Conservation (phyloP, 2,888 invertebrate genomes). For the Tinea trinotella region DNA sequence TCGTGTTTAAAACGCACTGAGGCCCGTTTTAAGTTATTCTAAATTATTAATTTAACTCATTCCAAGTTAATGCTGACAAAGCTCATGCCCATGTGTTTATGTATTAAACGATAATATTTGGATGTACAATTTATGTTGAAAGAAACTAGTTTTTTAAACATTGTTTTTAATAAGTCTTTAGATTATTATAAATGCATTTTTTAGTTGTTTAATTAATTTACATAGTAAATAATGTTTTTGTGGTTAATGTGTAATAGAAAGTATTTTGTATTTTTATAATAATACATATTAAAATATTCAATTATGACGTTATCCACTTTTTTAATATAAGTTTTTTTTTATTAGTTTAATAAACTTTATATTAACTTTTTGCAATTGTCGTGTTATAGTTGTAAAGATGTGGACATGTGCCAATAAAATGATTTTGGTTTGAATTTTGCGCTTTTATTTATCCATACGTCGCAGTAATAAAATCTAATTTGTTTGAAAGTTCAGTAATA, state of each 20-base stretch:
- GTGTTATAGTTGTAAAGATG: neutral
- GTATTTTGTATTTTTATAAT: slow-evolving; percentile 6
- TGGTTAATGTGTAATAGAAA: neutral
- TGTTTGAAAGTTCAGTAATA: too few species aligned
- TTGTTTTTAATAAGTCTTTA: too few species aligned
- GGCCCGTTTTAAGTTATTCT: too few species aligned
- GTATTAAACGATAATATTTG: too few species aligned
- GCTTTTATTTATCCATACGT: neutral
- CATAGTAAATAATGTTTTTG: slow-evolving; percentile 40
- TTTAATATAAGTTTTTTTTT: neutral
- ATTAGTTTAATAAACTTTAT: slow-evolving; percentile 6
- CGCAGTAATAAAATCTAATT: too few species aligned
- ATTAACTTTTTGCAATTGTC: neutral
- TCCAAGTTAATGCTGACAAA: too few species aligned
- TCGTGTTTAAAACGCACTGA: too few species aligned
- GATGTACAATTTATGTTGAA: too few species aligned
- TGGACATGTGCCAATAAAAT: slow-evolving; percentile 59
- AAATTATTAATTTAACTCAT: too few species aligned
- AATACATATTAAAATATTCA: neutral
- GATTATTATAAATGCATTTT: slow-evolving; percentile 63
- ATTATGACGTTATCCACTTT: neutral
- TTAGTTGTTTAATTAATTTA: slow-evolving; percentile 69
- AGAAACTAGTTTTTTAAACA: too few species aligned
- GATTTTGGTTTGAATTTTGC: slow-evolving; percentile 65
- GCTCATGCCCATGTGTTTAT: too few species aligned